These are phyloP conservation scores for Limnothrissa miodon DNA, from an alignment of 2,113 vertebrate genomes.

Conservation along the genomic window DNA sequence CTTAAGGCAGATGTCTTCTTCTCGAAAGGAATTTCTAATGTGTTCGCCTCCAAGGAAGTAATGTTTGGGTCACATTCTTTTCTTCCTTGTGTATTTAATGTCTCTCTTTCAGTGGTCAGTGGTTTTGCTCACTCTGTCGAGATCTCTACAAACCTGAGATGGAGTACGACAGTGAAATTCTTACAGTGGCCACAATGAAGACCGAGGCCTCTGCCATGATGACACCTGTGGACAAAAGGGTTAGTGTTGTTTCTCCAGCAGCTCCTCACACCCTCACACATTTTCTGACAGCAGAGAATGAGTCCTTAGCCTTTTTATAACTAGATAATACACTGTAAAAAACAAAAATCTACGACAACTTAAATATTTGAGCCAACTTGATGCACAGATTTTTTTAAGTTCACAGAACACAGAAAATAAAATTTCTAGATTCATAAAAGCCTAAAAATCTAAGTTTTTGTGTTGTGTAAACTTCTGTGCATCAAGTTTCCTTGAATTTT, in stretches of 20 bases:
- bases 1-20: not conserved
- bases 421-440: too few species aligned
- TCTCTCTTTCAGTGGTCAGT: constrained; percentile 73
- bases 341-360: too few species aligned
- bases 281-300: not conserved
- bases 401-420: too few species aligned
- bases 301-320: not conserved
- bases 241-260: constrained; percentile 33
- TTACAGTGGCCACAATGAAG: constrained; percentile 60
- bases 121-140: constrained; percentile 84
- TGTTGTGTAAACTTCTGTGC: too few species aligned
- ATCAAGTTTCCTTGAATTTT: too few species aligned
- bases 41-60: not conserved
- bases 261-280: not conserved
- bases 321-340: not conserved
- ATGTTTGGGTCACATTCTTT: not conserved
- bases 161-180: constrained; percentile 80
- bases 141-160: constrained; percentile 75
- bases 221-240: constrained; percentile 77
- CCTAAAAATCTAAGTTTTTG: too few species aligned
- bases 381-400: too few species aligned
- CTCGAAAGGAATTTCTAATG: not conserved
- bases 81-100: not conserved
- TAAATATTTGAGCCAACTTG: too few species aligned
- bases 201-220: constrained; percentile 51